Evolutionary conservation across 2,888 invertebrate genomes (phyloP).

Genomic region (Lysandra coridon): DNA sequence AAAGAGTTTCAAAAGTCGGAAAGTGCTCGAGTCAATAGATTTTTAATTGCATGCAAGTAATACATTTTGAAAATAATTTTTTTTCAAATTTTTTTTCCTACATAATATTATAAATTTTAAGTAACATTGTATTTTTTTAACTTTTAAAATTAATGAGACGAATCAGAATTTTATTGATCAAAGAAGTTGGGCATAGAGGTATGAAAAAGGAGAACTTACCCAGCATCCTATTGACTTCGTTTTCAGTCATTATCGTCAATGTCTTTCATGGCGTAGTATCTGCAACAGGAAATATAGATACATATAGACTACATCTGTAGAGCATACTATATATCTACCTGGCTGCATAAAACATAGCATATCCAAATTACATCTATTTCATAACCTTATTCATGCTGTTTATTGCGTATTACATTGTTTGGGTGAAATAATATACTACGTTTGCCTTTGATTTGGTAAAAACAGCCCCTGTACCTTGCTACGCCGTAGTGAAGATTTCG

Average conservation of each 20-base stretch:
- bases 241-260: slow-evolving; percentile 74
- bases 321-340: not conserved
- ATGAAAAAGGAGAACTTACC: slow-evolving; percentile 55
- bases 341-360: not conserved
- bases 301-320: not conserved
- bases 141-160: too few relatives aligned
- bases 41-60: too few relatives aligned
- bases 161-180: too few relatives aligned
- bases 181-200: too few relatives aligned
- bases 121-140: too few relatives aligned
- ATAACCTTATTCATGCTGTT: not conserved
- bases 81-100: too few relatives aligned
- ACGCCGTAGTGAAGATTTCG: slow-evolving; percentile 4
- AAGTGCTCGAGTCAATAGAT: too few relatives aligned
- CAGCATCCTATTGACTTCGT: slow-evolving; percentile 74
- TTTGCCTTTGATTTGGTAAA: slow-evolving; percentile 2
- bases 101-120: too few relatives aligned
- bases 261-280: slow-evolving; percentile 60
- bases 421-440: not conserved
- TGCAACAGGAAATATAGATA: slow-evolving; percentile 41
- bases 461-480: slow-evolving; percentile 33
- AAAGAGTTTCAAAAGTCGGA: too few relatives aligned
- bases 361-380: not conserved
- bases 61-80: too few relatives aligned
- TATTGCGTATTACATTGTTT: not conserved